Base-by-base conservation (phyloP, 2,797 vertebrate genomes). In the Odontamblyopus lacepedii region DNA sequence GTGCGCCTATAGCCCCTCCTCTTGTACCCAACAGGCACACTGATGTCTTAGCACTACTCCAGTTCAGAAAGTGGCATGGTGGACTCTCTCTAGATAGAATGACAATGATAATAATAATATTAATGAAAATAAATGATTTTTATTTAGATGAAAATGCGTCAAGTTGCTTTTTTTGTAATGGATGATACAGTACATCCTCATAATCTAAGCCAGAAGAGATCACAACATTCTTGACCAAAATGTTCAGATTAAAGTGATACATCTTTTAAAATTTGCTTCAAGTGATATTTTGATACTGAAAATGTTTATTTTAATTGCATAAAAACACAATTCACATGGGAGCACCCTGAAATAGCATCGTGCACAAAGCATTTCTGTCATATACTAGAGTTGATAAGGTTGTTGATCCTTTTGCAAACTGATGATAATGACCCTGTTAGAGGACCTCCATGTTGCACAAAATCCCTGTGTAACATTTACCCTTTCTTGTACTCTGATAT, bases 121-220 rank as follows among this genome's bases (percentile, higher is more conserved):
- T 90, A 88, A 90, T 89, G 87, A 91, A 87, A 92, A 91, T 93
- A 93, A 92, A 93, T 84, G 80, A 91, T 92, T 93, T 93, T 93
- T 93, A 93, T 93, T 93, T 92, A 91, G 90, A 87, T 90, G 88
- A 89, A 83, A 50, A 75, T 69, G 68, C 26, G 71, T 76, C 5
- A 1, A 64, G 67, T 71, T 63, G 86, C 11, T 53, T 38, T 76
- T 81, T 38, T 18, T 35, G 6, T 32, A 32, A 18, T n/a, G 6
- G 8, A n/a, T 55, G 53, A 4, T 23, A 23, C 0, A n/a, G 19
- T 53, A 55, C 53, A 55, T 55, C 44, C 44, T 48, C 13, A 48
- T 48, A 48, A 48, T 13, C 44, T 48, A 48, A 48, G 13, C 4
- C 44, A 48, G 44, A 15, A 48, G 44, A 48, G 44, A 48, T 48